Evolutionary conservation across 2,797 vertebrate genomes (phyloP).

Genomic region (Manis javanica): DNA sequence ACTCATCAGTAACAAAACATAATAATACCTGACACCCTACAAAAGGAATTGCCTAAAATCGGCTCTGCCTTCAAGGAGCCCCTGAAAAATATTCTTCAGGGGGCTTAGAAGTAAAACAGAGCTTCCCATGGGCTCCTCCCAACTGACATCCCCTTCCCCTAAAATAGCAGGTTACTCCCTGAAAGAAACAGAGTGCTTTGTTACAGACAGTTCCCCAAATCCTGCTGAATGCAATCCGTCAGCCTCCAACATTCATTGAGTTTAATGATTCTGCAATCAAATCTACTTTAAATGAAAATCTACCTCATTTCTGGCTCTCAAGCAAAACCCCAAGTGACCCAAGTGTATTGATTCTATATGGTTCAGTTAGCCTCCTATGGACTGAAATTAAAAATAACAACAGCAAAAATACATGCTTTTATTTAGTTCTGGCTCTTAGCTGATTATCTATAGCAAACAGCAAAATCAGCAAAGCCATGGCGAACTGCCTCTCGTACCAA

Average conservation of each 20-base stretch:
- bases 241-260: slow-evolving; percentile 18
- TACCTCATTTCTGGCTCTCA: slow-evolving; percentile 60
- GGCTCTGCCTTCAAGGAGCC: neutral
- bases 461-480: slow-evolving; percentile 65
- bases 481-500: neutral
- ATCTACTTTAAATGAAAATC: slow-evolving; percentile 72
- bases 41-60: slow-evolving; percentile 34
- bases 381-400: slow-evolving; percentile 74
- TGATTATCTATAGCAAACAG: slow-evolving; percentile 54
- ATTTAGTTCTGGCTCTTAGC: neutral
- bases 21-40: neutral
- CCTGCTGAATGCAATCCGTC: slow-evolving; percentile 43
- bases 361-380: slow-evolving; percentile 37
- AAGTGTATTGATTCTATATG: slow-evolving; percentile 61
- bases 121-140: neutral
- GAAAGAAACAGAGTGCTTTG: slow-evolving; percentile 32
- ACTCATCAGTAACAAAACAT: slow-evolving; percentile 10
- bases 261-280: slow-evolving; percentile 73
- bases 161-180: slow-evolving; percentile 13
- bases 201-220: slow-evolving; percentile 32
- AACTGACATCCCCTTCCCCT: neutral
- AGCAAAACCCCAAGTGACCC: slow-evolving; percentile 50
- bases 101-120: slow-evolving; percentile 16
- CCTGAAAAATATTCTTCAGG: slow-evolving; percentile 44
- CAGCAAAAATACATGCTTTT: slow-evolving; percentile 63